phyloP scores from a whole-genome alignment of 2,888 invertebrate species.

The Tachina grossa region DNA sequence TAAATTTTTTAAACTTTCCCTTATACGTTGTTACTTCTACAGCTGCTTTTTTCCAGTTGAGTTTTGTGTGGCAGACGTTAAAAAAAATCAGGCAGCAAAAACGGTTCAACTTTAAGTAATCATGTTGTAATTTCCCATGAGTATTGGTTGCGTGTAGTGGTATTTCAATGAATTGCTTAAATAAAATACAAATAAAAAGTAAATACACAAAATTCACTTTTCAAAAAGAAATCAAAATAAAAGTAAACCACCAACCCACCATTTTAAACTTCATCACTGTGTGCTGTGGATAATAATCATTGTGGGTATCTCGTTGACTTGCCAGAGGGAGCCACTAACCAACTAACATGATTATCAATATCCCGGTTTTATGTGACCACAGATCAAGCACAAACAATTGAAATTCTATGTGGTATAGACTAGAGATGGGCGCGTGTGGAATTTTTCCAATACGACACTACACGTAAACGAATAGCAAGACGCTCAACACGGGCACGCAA shows the following conservation, averaged over 20 bases:
- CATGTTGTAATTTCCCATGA: conserved; percentile 69
- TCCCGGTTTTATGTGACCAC: conserved; percentile 43
- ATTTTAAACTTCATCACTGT: conserved; percentile 37
- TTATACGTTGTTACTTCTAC: conserved; percentile 41
- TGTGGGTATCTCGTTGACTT: conserved; percentile 21
- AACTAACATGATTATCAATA: conserved; percentile 53
- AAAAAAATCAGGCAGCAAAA: conserved; percentile 52
- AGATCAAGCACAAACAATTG: conserved; percentile 36
- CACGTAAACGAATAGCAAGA: too few species aligned
- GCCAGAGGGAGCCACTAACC: conserved; percentile 23
- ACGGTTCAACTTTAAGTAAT: conserved; percentile 54
- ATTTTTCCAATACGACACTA: too few species aligned
- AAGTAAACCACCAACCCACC: conserved; percentile 13
- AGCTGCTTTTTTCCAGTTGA: conserved; percentile 46
- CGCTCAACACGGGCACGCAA: too few species aligned
- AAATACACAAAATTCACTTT: conserved; percentile 47
- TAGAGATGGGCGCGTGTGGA: too few species aligned
- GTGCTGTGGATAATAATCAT: conserved; percentile 58
- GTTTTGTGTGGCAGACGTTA: conserved; percentile 41
- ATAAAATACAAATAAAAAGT: conserved; percentile 28
- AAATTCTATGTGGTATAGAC: conserved; percentile 22
- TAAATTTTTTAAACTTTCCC: conserved; percentile 59
- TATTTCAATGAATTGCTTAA: conserved; percentile 64
- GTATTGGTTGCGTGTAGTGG: conserved; percentile 58
- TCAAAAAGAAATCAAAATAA: conserved; percentile 7